phyloP scores from a whole-genome alignment of 1,140 invertebrate genomes.

The Anastrepha obliqua region DNA sequence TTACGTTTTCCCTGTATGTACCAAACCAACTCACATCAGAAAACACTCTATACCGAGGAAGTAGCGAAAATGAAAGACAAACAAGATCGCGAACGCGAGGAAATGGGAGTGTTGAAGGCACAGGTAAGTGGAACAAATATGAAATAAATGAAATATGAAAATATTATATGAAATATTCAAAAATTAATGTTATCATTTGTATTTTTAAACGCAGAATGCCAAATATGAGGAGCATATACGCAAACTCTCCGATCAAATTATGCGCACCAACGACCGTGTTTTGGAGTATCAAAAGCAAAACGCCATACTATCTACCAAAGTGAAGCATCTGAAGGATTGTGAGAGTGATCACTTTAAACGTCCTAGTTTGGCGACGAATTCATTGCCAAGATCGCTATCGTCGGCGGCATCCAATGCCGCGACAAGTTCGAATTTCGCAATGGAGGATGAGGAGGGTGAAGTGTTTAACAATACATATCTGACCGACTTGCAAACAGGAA shows the following conservation, averaged over 20 bases:
- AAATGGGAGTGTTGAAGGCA: constrained; percentile 61
- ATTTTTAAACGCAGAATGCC: constrained; percentile 59
- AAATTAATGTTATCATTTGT: background rate
- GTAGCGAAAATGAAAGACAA: constrained; percentile 75
- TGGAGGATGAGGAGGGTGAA: constrained; percentile 89
- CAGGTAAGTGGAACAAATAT: constrained; percentile 62
- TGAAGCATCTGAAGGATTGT: constrained; percentile 61
- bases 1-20: background rate
- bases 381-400: constrained; percentile 38
- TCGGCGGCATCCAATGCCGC: constrained; percentile 18
- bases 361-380: constrained; percentile 47
- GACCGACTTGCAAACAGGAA: constrained; percentile 78
- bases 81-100: constrained; percentile 68
- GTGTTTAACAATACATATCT: constrained; percentile 86
- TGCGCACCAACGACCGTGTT: constrained; percentile 69
- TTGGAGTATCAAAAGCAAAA: constrained; percentile 70
- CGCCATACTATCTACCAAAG: constrained; percentile 66
- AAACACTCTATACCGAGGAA: constrained; percentile 74
- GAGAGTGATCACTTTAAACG: constrained; percentile 54
- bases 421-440: constrained; percentile 77
- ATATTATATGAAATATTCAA: background rate
- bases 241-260: constrained; percentile 69
- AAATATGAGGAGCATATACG: constrained; percentile 71
- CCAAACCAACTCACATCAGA: constrained; percentile 60
- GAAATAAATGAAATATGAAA: background rate